Conservation (phyloP, 2,888 invertebrate species). For the Lamproptera curius region DNA sequence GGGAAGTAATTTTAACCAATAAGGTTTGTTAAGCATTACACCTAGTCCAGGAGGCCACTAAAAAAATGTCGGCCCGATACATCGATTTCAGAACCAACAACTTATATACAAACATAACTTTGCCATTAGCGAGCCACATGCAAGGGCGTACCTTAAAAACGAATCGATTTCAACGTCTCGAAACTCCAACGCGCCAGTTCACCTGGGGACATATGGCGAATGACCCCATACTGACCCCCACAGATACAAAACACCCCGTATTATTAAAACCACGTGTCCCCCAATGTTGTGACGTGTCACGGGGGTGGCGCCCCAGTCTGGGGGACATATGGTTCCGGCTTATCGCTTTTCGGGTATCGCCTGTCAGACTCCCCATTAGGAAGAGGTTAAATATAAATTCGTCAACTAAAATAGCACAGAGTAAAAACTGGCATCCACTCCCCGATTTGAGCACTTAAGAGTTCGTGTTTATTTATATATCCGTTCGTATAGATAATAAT, state of each 20-base stretch:
- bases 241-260: neutral
- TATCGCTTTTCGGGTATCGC: too few relatives aligned
- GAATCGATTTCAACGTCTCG: too few relatives aligned
- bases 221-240: neutral
- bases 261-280: slow-evolving; percentile 10
- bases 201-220: neutral
- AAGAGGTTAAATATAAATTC: slow-evolving; percentile 39
- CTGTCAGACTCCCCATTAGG: slow-evolving; percentile 52
- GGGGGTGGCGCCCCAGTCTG: slow-evolving; percentile 28
- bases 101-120: too few relatives aligned
- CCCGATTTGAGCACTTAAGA: neutral
- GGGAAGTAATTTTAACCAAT: too few relatives aligned
- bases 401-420: slow-evolving; percentile 15
- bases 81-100: too few relatives aligned
- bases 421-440: neutral
- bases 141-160: too few relatives aligned
- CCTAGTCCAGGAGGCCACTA: too few relatives aligned
- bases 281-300: slow-evolving; percentile 17
- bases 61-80: too few relatives aligned
- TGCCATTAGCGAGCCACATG: too few relatives aligned
- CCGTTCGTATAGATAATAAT: slow-evolving; percentile 4
- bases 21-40: too few relatives aligned
- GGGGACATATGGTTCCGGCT: slow-evolving; percentile 52
- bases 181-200: too few relatives aligned
- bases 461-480: slow-evolving; percentile 16